These are phyloP conservation scores for Phoxinus dragarum DNA, from an alignment of 2,797 vertebrate species.

Conservation along the genomic window DNA sequence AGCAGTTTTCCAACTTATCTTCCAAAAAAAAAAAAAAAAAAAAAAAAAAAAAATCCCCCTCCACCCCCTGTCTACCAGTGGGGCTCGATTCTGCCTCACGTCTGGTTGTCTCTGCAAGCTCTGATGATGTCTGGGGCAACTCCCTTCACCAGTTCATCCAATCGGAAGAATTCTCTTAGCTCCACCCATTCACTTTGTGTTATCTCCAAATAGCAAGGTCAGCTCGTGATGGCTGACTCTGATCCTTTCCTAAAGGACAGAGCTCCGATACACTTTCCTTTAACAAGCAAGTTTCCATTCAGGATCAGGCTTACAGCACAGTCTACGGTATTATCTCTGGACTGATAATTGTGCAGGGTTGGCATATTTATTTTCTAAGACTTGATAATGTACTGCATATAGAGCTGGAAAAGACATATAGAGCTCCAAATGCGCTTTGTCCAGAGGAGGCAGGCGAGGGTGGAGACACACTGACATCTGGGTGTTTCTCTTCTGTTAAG, in stretches of 20 bases:
- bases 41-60: constrained; percentile 7
- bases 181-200: constrained; percentile 58
- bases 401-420: constrained; percentile 13
- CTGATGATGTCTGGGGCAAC: constrained; percentile 55
- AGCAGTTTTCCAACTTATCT: constrained; percentile 4
- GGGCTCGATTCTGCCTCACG: constrained; percentile 51
- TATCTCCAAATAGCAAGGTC: constrained; percentile 60
- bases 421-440: constrained; percentile 1
- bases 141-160: constrained; percentile 55
- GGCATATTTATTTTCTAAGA: background rate
- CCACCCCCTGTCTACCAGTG: constrained; percentile 50
- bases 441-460: constrained; percentile 2
- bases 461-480: constrained; percentile 34
- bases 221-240: constrained; percentile 47
- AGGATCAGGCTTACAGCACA: background rate
- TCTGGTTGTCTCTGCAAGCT: constrained; percentile 49
- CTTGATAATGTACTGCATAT: background rate
- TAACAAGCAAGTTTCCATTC: background rate
- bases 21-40: constrained; percentile 1
- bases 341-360: background rate
- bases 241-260: constrained; percentile 43
- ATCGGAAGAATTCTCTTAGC: constrained; percentile 49
- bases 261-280: background rate
- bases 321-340: background rate
- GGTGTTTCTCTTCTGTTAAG: constrained; percentile 31